Evolutionary conservation across 2,113 vertebrate genomes (phyloP).

Genomic region (Lipophrys pholis): DNA sequence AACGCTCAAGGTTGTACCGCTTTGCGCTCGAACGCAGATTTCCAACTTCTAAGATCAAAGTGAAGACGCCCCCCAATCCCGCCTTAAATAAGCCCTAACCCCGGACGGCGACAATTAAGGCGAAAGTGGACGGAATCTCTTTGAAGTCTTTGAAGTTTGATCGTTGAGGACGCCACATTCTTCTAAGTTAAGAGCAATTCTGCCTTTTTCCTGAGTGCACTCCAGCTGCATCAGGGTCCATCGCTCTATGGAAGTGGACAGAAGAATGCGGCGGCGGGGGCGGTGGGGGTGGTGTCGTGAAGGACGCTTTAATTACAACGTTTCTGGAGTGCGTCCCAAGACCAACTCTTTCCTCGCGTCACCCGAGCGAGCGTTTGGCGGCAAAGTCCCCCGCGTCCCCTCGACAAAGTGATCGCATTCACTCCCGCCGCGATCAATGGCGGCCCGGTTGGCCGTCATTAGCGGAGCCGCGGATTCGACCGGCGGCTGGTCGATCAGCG

Average conservation of each 20-base stretch:
- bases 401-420: slow-evolving; percentile 49
- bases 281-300: no score
- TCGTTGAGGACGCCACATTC: slow-evolving; percentile 30
- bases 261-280: slow-evolving; percentile 12
- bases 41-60: slow-evolving; percentile 6
- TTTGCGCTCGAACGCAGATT: background rate
- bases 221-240: background rate
- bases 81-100: slow-evolving; percentile 17
- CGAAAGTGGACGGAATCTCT: slow-evolving; percentile 37
- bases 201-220: background rate
- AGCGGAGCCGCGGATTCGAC: slow-evolving; percentile 62
- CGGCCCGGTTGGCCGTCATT: slow-evolving; percentile 52
- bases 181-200: slow-evolving; percentile 43
- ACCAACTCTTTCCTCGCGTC: slow-evolving; percentile 42
- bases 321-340: slow-evolving; percentile 31
- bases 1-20: no score
- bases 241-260: slow-evolving; percentile 28
- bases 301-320: slow-evolving; percentile 24
- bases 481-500: slow-evolving; percentile 55
- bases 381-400: background rate
- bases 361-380: slow-evolving; percentile 19
- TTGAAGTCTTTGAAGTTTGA: slow-evolving; percentile 35
- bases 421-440: slow-evolving; percentile 60
- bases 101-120: slow-evolving; percentile 35
- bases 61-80: slow-evolving; percentile 2